Evolutionary conservation across 2,888 invertebrate genomes (phyloP), one percentile per base, ranked within the genome.

Genomic region (Sarcophaga carnaria): DNA sequence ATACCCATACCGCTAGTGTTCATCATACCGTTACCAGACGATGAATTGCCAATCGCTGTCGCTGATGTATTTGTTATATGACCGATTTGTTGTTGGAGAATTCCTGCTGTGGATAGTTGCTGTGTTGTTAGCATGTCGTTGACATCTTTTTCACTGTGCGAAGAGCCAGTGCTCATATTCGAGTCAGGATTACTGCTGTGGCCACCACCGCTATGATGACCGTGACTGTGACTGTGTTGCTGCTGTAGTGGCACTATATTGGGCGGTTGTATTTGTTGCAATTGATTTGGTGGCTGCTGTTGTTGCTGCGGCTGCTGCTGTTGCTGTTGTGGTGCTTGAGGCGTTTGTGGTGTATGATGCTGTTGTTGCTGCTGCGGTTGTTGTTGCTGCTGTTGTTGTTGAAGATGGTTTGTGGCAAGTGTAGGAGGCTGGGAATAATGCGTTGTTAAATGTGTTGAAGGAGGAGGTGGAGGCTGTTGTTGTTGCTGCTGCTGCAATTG

Each of bases 91-190:
- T 83, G 86, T 69, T 77, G 80, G 87, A 87, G 86, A 85, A 85
- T 81, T 70, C 87, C 89, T 37, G 79, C 88, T 60, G 69, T 78
- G 25, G 83, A 63, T 62, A 82, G 84, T 60, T 87, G 87, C 71
- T 84, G 87, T 84, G 89, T 88, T 75, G 88, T 85, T 88, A 92
- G 89, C 91, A 93, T 92, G 89, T 93, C 93, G 87, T 90, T 91
- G 89, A 92, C 93, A 93, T 98, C 98, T 95, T 98, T 98, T 95
- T 98, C 98, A 95, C 98, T 98, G 95, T 98, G 97, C 94, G 97
- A 98, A 94, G 98, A 98, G 96, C 98, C 98, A 95, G 98, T 98
- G 96, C 98, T 98, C 97, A 98, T 97, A 96, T 98, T 98, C 95
- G 98, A 98, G 96, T 98, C 98, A 95, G 98, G 98, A 96, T 96